These are phyloP conservation scores for Glaucidium brasilianum DNA, from an alignment of 2,113 vertebrate species.

Conservation along the genomic window DNA sequence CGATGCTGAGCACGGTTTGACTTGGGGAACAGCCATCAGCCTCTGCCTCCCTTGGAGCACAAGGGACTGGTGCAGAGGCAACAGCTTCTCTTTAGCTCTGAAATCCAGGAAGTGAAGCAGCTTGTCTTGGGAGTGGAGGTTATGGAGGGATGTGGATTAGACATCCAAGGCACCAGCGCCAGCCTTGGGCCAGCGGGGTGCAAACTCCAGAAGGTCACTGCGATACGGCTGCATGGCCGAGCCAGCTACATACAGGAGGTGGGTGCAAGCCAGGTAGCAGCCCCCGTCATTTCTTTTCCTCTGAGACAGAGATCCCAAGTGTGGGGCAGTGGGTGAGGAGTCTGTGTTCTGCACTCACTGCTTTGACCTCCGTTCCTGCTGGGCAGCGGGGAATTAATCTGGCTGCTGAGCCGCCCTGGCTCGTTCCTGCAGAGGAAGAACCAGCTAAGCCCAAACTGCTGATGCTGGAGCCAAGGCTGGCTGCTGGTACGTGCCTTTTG, in stretches of 20 bases:
- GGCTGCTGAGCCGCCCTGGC: background rate
- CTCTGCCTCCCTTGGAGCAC: fast-evolving
- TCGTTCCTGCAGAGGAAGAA: background rate
- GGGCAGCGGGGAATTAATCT: fast-evolving
- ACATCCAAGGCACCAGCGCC: background rate
- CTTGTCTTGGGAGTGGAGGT: background rate
- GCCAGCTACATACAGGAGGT: background rate
- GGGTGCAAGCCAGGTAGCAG: background rate
- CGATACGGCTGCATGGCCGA: fast-evolving
- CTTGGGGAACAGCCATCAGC: background rate
- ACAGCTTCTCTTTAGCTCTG: background rate
- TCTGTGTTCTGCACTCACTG: background rate
- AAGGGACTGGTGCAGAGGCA: background rate
- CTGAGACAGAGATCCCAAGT: background rate
- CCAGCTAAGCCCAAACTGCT: background rate
- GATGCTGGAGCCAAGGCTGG: background rate
- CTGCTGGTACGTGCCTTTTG: fast-evolving
- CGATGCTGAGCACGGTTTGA: background rate
- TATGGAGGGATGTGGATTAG: background rate
- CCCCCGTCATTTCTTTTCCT: background rate
- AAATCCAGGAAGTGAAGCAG: background rate
- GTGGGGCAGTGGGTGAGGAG: background rate
- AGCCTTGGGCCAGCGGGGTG: fast-evolving
- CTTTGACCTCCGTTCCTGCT: background rate
- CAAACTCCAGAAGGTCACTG: fast-evolving